Conservation (phyloP, 1,140 invertebrate genomes). For the Pomacea maculata region DNA sequence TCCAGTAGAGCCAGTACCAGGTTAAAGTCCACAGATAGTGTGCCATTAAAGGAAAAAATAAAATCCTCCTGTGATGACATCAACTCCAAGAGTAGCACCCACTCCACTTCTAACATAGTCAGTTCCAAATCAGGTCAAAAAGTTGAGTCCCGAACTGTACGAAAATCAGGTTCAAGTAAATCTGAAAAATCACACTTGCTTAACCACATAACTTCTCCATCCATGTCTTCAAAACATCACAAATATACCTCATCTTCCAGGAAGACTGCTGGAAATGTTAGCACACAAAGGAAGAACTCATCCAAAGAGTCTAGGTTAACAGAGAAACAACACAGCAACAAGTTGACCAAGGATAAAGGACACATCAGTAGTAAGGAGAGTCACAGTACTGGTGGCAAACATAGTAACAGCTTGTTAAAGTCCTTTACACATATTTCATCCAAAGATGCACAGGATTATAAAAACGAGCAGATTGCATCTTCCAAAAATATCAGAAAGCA, state of each 20-base stretch:
- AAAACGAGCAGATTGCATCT: neutral
- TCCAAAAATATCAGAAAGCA: neutral
- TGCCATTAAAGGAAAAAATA: neutral
- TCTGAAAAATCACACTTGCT: neutral
- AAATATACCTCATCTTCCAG: neutral
- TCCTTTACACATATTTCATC: neutral
- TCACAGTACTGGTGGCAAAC: neutral
- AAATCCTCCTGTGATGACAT: neutral
- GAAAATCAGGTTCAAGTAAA: neutral
- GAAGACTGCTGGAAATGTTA: no score
- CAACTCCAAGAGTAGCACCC: neutral
- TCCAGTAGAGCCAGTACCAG: neutral
- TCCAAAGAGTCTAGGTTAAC: neutral
- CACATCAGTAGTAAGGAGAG: neutral
- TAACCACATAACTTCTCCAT: neutral
- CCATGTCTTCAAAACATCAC: neutral
- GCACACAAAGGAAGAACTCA: neutral
- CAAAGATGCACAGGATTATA: neutral
- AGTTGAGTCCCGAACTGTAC: neutral
- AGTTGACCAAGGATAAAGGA: neutral
- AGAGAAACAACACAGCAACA: neutral
- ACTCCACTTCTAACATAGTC: neutral
- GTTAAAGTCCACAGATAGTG: conserved; percentile 18
- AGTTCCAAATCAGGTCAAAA: neutral
- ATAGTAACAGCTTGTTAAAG: neutral